Conservation (phyloP, 2,797 vertebrate species). For the Bufotes viridis region DNA sequence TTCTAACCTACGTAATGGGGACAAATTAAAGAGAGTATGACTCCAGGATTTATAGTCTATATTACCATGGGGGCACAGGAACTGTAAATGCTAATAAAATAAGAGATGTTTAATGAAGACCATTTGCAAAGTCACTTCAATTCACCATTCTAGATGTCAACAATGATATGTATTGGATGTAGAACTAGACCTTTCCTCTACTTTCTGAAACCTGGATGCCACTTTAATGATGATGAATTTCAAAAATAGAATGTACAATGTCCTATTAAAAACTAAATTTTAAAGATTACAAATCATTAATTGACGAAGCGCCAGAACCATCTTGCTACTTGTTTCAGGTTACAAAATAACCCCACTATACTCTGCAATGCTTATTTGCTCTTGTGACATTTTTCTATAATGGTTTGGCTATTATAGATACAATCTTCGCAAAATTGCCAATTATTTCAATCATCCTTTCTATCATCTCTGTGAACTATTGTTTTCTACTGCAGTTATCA, state of each 20-base stretch:
- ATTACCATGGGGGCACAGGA: neutral
- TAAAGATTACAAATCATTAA: neutral
- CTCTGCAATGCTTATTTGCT: neutral
- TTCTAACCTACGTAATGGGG: no score
- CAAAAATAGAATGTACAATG: neutral
- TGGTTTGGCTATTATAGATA: neutral
- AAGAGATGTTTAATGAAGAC: neutral
- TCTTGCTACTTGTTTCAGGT: neutral
- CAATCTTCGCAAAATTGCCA: constrained; percentile 7
- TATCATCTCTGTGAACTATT: constrained; percentile 34
- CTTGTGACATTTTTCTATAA: neutral
- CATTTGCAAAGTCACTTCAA: neutral
- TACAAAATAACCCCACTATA: neutral
- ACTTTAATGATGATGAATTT: neutral
- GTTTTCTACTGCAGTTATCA: constrained; percentile 1
- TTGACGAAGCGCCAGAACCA: neutral
- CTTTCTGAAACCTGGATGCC: no score
- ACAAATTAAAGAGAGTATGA: no score
- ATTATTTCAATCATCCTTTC: constrained; percentile 26
- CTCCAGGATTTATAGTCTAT: no score
- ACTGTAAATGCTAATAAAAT: neutral
- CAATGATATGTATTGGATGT: no score
- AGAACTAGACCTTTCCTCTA: no score
- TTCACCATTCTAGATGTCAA: no score
- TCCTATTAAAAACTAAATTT: neutral